phyloP scores from a whole-genome alignment of 2,113 vertebrate genomes.

The Leucoraja erinaceus region DNA sequence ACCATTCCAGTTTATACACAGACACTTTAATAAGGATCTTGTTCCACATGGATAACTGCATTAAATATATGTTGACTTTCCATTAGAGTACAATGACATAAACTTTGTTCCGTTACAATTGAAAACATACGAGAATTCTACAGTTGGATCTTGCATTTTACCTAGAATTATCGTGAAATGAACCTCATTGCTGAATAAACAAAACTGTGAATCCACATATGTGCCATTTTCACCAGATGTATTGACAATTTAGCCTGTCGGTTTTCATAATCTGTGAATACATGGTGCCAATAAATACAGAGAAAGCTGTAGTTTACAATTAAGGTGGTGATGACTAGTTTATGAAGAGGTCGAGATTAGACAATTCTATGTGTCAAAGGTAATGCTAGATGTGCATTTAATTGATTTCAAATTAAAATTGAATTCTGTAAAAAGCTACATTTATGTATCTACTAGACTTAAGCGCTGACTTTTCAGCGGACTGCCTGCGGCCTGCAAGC shows the following conservation, averaged over 20 bases:
- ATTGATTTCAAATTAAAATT: not conserved
- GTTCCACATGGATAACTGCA: not conserved
- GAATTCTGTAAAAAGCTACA: not conserved
- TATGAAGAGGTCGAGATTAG: not conserved
- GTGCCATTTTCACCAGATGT: not conserved
- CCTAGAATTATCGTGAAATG: not conserved
- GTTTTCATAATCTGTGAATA: not conserved
- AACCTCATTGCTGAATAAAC: not conserved
- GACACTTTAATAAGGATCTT: not conserved
- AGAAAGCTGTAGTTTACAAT: not conserved
- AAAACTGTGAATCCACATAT: not conserved
- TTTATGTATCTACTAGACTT: no score
- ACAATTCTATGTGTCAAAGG: not conserved
- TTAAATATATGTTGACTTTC: not conserved
- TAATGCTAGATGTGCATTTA: not conserved
- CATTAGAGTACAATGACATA: constrained; percentile 25
- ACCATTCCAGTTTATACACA: not conserved
- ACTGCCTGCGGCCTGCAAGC: no score
- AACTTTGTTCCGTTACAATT: not conserved
- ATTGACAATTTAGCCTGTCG: not conserved
- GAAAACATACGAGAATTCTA: not conserved
- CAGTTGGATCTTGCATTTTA: not conserved
- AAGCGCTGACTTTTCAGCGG: no score
- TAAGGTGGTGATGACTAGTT: not conserved
- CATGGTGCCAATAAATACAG: not conserved